A percentile compares a stretch with the other conserved stretches of the same genome.
Conservation (phyloP, 2,113 vertebrate species). For the Tapirus terrestris region DNA sequence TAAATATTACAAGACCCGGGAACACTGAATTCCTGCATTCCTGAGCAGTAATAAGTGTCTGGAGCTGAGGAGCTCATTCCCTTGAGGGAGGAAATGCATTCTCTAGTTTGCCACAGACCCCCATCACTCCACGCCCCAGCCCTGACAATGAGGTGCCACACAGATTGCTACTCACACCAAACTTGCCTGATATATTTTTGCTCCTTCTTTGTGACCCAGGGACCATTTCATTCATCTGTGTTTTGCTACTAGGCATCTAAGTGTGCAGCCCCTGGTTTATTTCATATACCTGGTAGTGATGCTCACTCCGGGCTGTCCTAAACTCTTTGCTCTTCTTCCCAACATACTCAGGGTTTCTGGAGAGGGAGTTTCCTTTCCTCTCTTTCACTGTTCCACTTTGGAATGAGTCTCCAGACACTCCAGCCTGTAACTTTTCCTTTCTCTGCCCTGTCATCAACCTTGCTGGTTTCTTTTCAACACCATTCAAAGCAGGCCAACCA, state of each 20-base stretch:
- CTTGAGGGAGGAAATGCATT: not conserved
- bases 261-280: not conserved
- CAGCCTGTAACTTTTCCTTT: conserved; percentile 14
- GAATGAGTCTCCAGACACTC: not conserved
- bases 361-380: not conserved
- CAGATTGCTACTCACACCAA: not conserved
- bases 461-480: conserved; percentile 28
- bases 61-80: not conserved
- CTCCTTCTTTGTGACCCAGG: not conserved
- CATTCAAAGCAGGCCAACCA: conserved; percentile 25
- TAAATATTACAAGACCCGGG: not conserved
- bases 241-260: not conserved
- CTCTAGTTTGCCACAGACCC: not conserved
- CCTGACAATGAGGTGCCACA: fast-evolving
- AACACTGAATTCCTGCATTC: not conserved
- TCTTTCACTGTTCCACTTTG: not conserved
- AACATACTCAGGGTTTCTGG: not conserved
- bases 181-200: not conserved
- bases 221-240: not conserved
- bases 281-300: fast-evolving
- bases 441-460: not conserved
- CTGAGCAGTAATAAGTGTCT: not conserved
- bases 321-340: not conserved
- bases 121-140: fast-evolving
- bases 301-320: not conserved